Conservation (phyloP, 2,113 vertebrate genomes). For the Microcebus ravelobensis region DNA sequence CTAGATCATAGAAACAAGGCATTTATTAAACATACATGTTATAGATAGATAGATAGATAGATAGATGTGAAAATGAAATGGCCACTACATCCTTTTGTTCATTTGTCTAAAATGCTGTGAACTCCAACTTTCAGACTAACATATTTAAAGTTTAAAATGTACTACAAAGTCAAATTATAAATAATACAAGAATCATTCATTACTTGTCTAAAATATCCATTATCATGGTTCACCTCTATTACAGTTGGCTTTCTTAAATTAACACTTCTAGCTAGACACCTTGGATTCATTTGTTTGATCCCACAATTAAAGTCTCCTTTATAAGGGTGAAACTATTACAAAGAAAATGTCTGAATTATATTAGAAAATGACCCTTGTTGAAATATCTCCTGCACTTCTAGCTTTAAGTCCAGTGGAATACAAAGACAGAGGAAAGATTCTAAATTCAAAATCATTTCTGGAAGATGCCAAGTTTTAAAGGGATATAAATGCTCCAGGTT, state of each 20-base stretch:
- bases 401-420: neutral
- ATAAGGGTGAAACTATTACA: conserved; percentile 17
- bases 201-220: conserved; percentile 32
- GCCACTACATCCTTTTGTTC: neutral
- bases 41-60: neutral
- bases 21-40: neutral
- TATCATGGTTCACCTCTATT: neutral
- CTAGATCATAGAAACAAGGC: conserved; percentile 1
- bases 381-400: neutral
- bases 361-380: conserved; percentile 38
- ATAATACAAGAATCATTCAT: conserved; percentile 6
- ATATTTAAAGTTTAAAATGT: conserved; percentile 50
- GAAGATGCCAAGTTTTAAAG: conserved; percentile 41
- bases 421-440: conserved; percentile 23
- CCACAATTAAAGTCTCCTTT: neutral
- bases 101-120: conserved; percentile 37
- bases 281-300: conserved; percentile 23
- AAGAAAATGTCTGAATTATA: conserved; percentile 15
- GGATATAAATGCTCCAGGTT: neutral
- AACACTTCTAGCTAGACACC: neutral
- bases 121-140: conserved; percentile 33
- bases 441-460: conserved; percentile 45
- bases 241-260: neutral
- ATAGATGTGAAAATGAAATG: conserved; percentile 24
- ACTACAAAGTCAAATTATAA: conserved; percentile 26